These are phyloP conservation scores for Agrilus biguttatus DNA, from an alignment of 2,888 invertebrate genomes.

Conservation along the genomic window DNA sequence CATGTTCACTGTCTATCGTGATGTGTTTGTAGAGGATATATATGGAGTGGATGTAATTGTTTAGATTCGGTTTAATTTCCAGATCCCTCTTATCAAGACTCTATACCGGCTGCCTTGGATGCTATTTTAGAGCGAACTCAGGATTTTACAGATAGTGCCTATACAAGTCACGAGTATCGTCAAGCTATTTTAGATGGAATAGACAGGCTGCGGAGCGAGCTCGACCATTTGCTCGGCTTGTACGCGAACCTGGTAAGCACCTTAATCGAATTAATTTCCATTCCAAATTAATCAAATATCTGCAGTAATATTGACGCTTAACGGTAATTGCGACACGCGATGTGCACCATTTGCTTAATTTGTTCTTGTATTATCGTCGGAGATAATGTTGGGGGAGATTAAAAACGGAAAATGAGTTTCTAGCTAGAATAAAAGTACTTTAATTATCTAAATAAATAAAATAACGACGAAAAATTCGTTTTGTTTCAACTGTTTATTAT, in stretches of 20 bases:
- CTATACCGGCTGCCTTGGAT: constrained; percentile 75
- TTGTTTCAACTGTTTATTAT: too few relatives aligned
- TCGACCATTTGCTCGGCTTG: constrained; percentile 77
- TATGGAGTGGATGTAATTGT: not conserved
- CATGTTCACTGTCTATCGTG: too few relatives aligned
- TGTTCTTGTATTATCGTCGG: too few relatives aligned
- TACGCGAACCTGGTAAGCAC: constrained; percentile 65
- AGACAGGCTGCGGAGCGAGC: constrained; percentile 81
- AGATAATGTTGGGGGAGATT: not conserved
- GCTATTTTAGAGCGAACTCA: constrained; percentile 87
- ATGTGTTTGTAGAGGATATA: not conserved
- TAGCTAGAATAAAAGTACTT: not conserved
- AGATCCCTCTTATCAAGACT: constrained; percentile 47
- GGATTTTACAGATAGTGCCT: constrained; percentile 98
- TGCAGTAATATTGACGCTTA: too few relatives aligned
- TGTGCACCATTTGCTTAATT: too few relatives aligned
- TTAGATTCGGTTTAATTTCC: constrained; percentile 5
- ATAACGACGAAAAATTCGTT: too few relatives aligned
- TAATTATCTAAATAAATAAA: too few relatives aligned
- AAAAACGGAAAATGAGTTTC: not conserved
- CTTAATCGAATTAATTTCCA: not conserved
- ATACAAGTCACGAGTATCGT: constrained; percentile 92
- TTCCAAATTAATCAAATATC: not conserved
- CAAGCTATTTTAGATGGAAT: constrained; percentile 80
- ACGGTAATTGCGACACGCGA: too few relatives aligned